Percentiles rank a stretch among this genome's conserved stretches.
phyloP scores from a whole-genome alignment of 2,797 vertebrate genomes.

The Ciconia nigra region DNA sequence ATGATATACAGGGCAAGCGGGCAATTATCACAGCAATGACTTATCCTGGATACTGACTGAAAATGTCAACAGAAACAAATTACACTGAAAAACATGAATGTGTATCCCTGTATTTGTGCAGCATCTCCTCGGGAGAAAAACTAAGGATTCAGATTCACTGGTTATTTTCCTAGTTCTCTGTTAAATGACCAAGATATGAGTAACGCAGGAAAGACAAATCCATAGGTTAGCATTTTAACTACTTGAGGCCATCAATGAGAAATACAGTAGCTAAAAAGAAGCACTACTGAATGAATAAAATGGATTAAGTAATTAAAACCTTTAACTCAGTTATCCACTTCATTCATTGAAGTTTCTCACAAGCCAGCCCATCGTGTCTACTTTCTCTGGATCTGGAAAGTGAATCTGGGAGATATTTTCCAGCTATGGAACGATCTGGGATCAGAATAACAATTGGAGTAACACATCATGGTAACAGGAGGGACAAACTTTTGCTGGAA shows the following conservation, averaged over 20 bases:
- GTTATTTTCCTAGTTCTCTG: background rate
- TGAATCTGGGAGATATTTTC: background rate
- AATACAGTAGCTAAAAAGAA: background rate
- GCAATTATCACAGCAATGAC: background rate
- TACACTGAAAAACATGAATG: background rate
- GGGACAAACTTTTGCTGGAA: background rate
- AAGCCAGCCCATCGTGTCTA: background rate
- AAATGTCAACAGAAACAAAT: constrained; percentile 37
- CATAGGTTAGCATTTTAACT: background rate
- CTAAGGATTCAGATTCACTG: background rate
- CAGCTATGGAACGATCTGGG: background rate
- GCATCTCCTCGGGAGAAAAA: background rate
- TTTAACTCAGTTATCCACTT: background rate
- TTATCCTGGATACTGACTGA: background rate
- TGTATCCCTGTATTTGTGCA: background rate
- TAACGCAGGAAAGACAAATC: background rate
- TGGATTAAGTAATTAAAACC: background rate
- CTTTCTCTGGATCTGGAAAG: background rate
- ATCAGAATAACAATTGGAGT: background rate
- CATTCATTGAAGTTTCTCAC: background rate
- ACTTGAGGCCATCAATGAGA: background rate
- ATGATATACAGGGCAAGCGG: background rate
- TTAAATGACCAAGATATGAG: background rate
- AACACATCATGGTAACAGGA: background rate
- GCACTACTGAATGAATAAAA: background rate